Conservation (phyloP, 2,797 vertebrate species). For the Microctenopoma steveboyesi region DNA sequence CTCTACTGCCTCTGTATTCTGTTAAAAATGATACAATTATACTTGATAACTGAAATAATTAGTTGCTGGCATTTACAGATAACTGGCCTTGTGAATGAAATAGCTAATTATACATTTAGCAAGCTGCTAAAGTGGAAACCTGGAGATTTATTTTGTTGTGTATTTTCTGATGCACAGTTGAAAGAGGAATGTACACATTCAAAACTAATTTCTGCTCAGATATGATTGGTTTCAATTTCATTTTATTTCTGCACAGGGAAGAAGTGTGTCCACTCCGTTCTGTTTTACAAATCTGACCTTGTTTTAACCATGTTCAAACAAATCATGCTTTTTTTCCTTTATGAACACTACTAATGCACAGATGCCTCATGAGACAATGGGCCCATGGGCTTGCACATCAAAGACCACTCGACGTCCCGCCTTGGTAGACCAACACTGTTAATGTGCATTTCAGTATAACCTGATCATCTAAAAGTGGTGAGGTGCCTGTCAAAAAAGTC, state of each 20-base stretch:
- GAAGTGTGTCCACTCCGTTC: slow-evolving; percentile 1
- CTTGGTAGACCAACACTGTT: neutral
- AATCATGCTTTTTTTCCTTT: neutral
- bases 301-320: slow-evolving; percentile 14
- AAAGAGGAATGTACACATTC: neutral
- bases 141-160: slow-evolving; percentile 10
- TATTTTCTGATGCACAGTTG: slow-evolving; percentile 3
- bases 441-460: neutral
- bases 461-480: too few relatives aligned
- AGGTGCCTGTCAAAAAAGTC: too few relatives aligned
- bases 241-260: too few relatives aligned
- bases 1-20: slow-evolving; percentile 7
- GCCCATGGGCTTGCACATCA: neutral
- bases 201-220: slow-evolving; percentile 20
- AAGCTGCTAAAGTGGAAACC: slow-evolving; percentile 8
- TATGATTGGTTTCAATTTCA: slow-evolving; percentile 5
- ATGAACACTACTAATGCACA: neutral
- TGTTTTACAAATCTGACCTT: slow-evolving; percentile 19
- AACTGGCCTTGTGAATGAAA: slow-evolving; percentile 16
- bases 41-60: slow-evolving; percentile 35
- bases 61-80: slow-evolving; percentile 36
- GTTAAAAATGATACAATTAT: slow-evolving; percentile 19
- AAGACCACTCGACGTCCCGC: neutral
- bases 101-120: slow-evolving; percentile 32
- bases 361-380: slow-evolving; percentile 7